Evolutionary conservation across 35 echinoderm and acorn worm genomes (phyloP), one percentile per base, ranked within the genome.

Genomic region (Apostichopus japonicus): DNA sequence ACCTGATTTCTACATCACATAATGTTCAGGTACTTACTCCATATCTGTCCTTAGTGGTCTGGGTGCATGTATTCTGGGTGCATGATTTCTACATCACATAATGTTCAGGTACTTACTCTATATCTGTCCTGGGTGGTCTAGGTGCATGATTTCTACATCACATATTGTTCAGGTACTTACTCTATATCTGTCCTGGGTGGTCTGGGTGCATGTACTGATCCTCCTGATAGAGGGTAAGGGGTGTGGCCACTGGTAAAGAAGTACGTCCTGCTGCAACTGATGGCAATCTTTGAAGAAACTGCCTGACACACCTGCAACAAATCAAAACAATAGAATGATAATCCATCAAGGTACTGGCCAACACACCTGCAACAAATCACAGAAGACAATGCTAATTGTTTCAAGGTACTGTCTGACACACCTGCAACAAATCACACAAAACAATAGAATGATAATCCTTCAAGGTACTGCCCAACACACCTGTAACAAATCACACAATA

Each of bases 111-210:
- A 93, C 96, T 95, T 92, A 98, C 96, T 98, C 92, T 76, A 95
- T 95, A 51, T 98, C 96, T 86, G 96, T 95, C 90, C 92, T 98
- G 4, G 96, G 96, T 76, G 94, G 84, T 77, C 92, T 92, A 1
- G 96, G 96, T 19, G 94, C 94, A 57, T 94, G 92, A 57, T 57
- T 57, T 9, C 56, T 57, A n/a, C n/a, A n/a, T n/a, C n/a, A n/a
- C 56, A 57, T 57, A 9, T 57, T 81, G 54, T 16, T 4, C 5
- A 72, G 16, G 6, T 6, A 93, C 96, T 95, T 92, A 98, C 96
- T 98, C 92, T 76, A 95, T 95, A 51, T 98, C 96, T 86, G 96
- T 95, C 90, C 92, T 98, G 4, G 96, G 96, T 76, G 94, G 84
- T 77, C 92, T 92, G 4, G 96, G 96, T 19, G 94, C 94, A 57